Conservation (phyloP, 1,140 invertebrate species). For the Camponotus pennsylvanicus region DNA sequence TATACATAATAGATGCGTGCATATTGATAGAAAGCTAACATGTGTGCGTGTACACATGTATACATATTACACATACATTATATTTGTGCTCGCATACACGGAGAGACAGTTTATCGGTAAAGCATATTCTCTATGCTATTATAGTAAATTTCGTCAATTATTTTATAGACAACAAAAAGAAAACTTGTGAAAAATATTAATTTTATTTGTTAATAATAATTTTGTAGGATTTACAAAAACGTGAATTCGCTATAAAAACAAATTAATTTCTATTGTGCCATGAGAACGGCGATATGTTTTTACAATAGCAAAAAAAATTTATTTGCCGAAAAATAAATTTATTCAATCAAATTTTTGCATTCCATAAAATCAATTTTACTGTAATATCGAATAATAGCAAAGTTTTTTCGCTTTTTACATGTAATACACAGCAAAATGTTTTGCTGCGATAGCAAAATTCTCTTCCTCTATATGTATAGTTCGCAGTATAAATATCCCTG, state of each 20-base stretch:
- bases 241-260: background rate
- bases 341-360: background rate
- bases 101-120: background rate
- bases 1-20: background rate
- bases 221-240: background rate
- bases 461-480: background rate
- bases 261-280: background rate
- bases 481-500: conserved; percentile 19
- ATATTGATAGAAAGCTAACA: background rate
- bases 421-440: background rate
- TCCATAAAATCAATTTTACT: background rate
- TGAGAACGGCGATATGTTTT: background rate
- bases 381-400: background rate
- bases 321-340: background rate
- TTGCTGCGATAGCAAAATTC: conserved; percentile 1
- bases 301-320: background rate
- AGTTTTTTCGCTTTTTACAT: background rate
- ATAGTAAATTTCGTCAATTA: background rate
- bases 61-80: background rate
- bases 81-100: background rate
- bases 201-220: background rate
- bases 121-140: background rate
- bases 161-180: background rate
- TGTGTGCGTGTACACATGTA: background rate
- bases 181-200: background rate